A percentile compares a stretch with the other conserved stretches of the same genome.
Evolutionary conservation across 1,140 invertebrate species (phyloP).

Genomic region (honey bee (Apis mellifera)): Amel_HAv3.1 CM009943.2:9288501-9289000

Average conservation of each 20-base stretch:
- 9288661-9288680: constrained; percentile 9
- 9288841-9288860: too few relatives aligned
- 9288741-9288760: not conserved
- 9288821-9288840: too few relatives aligned
- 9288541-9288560: not conserved
- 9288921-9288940: too few relatives aligned
- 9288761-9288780: not conserved
- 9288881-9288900: too few relatives aligned
- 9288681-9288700: constrained; percentile 9
- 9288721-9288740: not conserved
- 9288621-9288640: constrained; percentile 12
- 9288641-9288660: constrained; percentile 7
- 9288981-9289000: too few relatives aligned
- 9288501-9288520: not conserved
- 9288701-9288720: not conserved
- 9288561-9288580: not conserved
- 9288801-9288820: not conserved
- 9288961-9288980: too few relatives aligned
- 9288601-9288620: not conserved
- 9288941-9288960: too few relatives aligned
- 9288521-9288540: not conserved
- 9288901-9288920: too few relatives aligned
- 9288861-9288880: too few relatives aligned
- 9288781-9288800: not conserved
- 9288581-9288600: constrained; percentile 5